Conservation (phyloP, 2,888 invertebrate species). For the Steinernema scapterisci region DNA sequence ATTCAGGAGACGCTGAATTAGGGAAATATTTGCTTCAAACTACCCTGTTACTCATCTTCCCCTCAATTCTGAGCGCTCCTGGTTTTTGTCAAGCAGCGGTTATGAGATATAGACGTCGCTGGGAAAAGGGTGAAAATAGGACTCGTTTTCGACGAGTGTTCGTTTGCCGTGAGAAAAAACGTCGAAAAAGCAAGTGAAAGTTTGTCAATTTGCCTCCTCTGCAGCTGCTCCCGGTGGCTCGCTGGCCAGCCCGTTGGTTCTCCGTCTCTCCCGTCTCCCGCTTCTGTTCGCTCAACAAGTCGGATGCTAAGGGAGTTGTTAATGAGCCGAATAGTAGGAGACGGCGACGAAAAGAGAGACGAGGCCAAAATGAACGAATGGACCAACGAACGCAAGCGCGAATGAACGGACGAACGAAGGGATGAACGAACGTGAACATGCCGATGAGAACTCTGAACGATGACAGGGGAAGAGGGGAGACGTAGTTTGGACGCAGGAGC, state of each 20-base stretch:
- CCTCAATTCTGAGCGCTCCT: not conserved
- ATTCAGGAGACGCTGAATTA: not conserved
- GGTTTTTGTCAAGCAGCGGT: not conserved
- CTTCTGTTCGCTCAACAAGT: conserved; percentile 23
- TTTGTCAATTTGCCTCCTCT: conserved; percentile 26
- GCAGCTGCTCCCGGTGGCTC: conserved; percentile 23
- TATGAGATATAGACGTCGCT: conserved; percentile 23
- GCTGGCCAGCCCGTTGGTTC: conserved; percentile 13
- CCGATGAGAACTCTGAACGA: not conserved
- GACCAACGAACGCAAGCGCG: not conserved
- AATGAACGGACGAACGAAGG: not conserved
- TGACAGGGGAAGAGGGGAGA: not conserved
- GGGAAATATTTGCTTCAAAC: not conserved
- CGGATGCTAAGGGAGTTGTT: conserved; percentile 19
- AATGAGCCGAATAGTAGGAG: conserved; percentile 22
- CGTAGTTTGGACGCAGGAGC: conserved; percentile 1
- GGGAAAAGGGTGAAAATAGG: conserved; percentile 19
- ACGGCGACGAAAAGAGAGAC: conserved; percentile 8
- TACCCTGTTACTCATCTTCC: not conserved
- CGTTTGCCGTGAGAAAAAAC: conserved; percentile 15
- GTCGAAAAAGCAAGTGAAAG: conserved; percentile 29
- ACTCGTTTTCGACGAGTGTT: conserved; percentile 21
- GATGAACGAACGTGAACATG: conserved; percentile 6
- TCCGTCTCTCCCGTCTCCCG: not conserved
- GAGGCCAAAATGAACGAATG: not conserved